A percentile compares a stretch with the other conserved stretches of the same genome.
Conservation (phyloP, 2,888 invertebrate genomes). For the Calameuta filiformis region DNA sequence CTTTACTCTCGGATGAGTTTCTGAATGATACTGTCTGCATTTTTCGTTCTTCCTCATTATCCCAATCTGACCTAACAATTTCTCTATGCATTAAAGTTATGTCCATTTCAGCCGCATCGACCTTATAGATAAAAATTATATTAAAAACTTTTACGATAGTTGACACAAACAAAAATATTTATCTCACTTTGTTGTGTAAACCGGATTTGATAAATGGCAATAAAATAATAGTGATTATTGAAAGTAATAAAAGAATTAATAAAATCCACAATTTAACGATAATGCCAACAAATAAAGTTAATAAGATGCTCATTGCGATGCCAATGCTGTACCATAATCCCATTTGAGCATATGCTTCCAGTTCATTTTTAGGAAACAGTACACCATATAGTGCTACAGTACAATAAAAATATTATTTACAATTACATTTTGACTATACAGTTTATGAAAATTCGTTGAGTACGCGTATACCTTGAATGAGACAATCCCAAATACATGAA, state of each 20-base stretch:
- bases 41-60: not conserved
- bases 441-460: not conserved
- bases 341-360: not conserved
- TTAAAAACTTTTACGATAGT: not conserved
- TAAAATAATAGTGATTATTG: not conserved
- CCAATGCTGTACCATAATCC: not conserved
- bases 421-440: not conserved
- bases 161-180: not conserved
- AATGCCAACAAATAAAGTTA: not conserved
- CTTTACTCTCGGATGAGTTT: not conserved
- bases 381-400: not conserved
- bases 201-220: not conserved
- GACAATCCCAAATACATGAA: not conserved
- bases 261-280: not conserved
- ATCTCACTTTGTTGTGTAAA: not conserved
- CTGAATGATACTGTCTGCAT: not conserved
- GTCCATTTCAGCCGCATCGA: not conserved
- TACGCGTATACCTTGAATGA: not conserved
- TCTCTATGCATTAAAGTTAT: not conserved
- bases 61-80: not conserved
- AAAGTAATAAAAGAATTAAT: not conserved
- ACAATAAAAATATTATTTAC: not conserved
- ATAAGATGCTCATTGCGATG: not conserved
- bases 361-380: not conserved
- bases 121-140: not conserved